A percentile compares a stretch with the other conserved stretches of the same genome.
Evolutionary conservation across 2,888 invertebrate species (phyloP).

Genomic region (Toxonevra muliebris): DNA sequence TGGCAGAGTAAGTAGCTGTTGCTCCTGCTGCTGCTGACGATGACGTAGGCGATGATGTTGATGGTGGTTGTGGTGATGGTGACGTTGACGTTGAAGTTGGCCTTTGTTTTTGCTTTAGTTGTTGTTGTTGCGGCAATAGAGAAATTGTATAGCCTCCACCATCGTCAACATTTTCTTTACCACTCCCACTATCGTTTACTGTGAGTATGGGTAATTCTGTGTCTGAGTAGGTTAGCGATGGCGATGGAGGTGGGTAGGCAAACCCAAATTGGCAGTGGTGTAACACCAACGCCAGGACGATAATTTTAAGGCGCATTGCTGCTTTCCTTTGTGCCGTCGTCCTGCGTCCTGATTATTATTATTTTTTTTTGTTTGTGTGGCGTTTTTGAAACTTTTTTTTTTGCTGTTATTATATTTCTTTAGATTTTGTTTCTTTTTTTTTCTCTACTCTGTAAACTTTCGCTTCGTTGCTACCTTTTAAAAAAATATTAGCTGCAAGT

Average conservation of each 20-base stretch:
- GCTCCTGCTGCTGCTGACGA: constrained; percentile 32
- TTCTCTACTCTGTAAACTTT: background rate
- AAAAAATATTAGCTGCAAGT: background rate
- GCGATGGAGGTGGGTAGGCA: constrained; percentile 30
- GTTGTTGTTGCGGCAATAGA: constrained; percentile 25
- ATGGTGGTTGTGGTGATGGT: constrained; percentile 21
- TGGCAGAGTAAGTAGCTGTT: constrained; percentile 35
- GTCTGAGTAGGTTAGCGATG: background rate
- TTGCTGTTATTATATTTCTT: background rate
- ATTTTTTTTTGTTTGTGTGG: background rate
- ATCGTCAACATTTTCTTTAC: constrained; percentile 19
- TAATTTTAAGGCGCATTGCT: constrained; percentile 14
- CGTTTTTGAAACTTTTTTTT: background rate
- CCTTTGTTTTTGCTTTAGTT: constrained; percentile 29
- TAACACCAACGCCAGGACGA: background rate
- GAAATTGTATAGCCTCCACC: constrained; percentile 13
- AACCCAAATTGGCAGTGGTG: constrained; percentile 6
- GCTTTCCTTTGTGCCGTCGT: constrained; percentile 4
- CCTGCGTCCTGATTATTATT: background rate
- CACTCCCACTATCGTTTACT: constrained; percentile 18
- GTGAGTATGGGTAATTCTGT: constrained; percentile 17
- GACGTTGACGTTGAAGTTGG: constrained; percentile 29
- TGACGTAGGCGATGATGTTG: constrained; percentile 23
- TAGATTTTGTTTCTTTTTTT: background rate
- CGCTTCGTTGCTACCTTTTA: background rate